Evolutionary conservation across 2,888 invertebrate genomes (phyloP), one percentile per base, ranked within the genome.

Genomic region (Seira ritae): DNA sequence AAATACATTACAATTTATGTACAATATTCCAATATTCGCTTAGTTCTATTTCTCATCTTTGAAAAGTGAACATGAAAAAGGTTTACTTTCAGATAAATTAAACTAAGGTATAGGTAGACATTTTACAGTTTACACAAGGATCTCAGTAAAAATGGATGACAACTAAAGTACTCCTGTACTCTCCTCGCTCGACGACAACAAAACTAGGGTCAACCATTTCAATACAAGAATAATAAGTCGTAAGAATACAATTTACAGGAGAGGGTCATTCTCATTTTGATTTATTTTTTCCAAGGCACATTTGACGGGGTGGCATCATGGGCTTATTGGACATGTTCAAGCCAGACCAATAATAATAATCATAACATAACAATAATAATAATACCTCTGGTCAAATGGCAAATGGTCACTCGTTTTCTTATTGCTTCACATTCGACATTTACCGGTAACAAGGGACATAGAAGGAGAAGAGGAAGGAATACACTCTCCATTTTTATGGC

Each of bases 301-400:
- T 80, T 80, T 73, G 80, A 80, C 80, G 68, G 80, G 80, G 73
- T 80, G 80, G 80, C 66, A 80, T 65, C 62, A 6, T 50, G 6
- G 12, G 50, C 15, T 50, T n/a, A n/a, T n/a, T n/a, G n/a, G n/a
- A n/a, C n/a, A n/a, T n/a, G n/a, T n/a, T n/a, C n/a, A n/a, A n/a
- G n/a, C n/a, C n/a, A n/a, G n/a, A n/a, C n/a, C n/a, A n/a, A 31
- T 31, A 31, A 31, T 31, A 31, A 74, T 1, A 75, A 75, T 55
- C 66, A 68, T 42, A 75, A 67, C n/a, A n/a, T 67, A 75, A 67
- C 12, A 37, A 37, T 68, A 73, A 62, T 50, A 50, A 50, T 8
- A 50, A 50, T n/a, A 50, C 4, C 42, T 8, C 4, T 42, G 12
- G 12, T 42, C 4, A 42, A 8, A 42, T 50, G 50, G 50, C 50